phyloP scores from a whole-genome alignment of 92 coral and sea anemone genomes.

The Ricordea florida region DNA sequence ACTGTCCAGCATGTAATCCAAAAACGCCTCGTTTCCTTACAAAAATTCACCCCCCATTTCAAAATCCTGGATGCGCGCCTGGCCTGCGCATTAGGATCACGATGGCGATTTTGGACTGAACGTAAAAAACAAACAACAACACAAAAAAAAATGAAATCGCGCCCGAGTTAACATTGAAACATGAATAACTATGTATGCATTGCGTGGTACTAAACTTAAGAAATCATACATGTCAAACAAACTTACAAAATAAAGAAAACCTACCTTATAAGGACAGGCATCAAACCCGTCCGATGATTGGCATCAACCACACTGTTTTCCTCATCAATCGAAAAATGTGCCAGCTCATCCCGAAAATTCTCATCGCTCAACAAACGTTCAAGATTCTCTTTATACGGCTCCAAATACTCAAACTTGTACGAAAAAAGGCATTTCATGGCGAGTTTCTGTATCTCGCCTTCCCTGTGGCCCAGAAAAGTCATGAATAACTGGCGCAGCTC shows the following conservation, averaged over 20 bases:
- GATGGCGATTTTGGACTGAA: no score
- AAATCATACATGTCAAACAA: no score
- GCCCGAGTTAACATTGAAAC: no score
- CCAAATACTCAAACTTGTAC: slow-evolving; percentile 81
- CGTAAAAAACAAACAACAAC: no score
- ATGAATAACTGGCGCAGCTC: slow-evolving; percentile 62
- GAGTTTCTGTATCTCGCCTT: slow-evolving; percentile 88
- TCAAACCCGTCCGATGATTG: slow-evolving; percentile 78
- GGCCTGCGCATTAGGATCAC: no score
- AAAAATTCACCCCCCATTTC: no score
- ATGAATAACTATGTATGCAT: no score
- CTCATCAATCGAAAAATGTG: slow-evolving; percentile 80
- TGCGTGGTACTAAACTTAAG: no score
- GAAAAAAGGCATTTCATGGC: slow-evolving; percentile 81
- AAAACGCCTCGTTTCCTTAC: no score
- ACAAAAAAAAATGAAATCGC: no score
- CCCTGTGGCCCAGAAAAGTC: slow-evolving; percentile 76
- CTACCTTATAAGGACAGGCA: slow-evolving; percentile 89
- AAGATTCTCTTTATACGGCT: slow-evolving; percentile 86
- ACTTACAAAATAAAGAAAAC: background rate
- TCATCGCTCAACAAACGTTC: slow-evolving; percentile 84
- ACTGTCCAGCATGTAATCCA: no score
- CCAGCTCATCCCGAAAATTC: slow-evolving; percentile 89
- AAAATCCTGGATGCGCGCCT: no score
- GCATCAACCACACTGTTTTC: slow-evolving; percentile 75